Evolutionary conservation across 2,113 vertebrate genomes (phyloP).

Genomic region (Paradoxurus hermaphroditus): DNA sequence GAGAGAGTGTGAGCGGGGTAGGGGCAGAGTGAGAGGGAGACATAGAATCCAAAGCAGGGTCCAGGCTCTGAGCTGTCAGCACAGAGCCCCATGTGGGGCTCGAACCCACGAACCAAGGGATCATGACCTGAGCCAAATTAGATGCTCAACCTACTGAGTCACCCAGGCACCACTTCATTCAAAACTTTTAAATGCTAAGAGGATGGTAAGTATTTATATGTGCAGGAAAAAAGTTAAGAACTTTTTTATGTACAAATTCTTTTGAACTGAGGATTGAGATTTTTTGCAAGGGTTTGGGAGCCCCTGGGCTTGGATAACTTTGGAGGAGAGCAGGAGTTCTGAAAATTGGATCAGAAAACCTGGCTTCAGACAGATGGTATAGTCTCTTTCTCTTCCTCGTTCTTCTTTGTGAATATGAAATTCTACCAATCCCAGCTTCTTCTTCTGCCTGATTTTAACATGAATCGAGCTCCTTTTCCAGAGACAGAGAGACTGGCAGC

Average conservation of each 20-base stretch:
- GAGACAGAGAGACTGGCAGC: not conserved
- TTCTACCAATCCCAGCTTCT: not conserved
- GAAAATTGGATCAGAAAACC: not conserved
- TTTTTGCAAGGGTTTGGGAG: not conserved
- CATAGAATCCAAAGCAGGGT: too few relatives aligned
- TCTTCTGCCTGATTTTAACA: not conserved
- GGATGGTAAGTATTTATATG: not conserved
- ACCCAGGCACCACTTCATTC: not conserved
- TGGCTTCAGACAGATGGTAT: not conserved
- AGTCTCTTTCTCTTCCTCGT: not conserved
- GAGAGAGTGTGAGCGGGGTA: too few relatives aligned
- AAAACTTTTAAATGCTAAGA: not conserved
- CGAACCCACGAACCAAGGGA: not conserved
- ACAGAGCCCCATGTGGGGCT: not conserved
- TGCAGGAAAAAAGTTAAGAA: not conserved
- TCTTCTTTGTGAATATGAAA: not conserved
- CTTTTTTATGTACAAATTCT: not conserved
- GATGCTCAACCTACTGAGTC: not conserved
- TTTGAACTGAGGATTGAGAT: not conserved
- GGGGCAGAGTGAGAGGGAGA: too few relatives aligned
- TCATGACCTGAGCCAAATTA: not conserved
- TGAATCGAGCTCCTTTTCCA: not conserved
- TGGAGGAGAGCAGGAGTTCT: not conserved
- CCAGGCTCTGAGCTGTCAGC: too few relatives aligned
- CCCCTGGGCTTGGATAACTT: not conserved